Evolutionary conservation across 1,140 invertebrate species (phyloP), one percentile per base, ranked within the genome.

Genomic region (Arion vulgaris): DNA sequence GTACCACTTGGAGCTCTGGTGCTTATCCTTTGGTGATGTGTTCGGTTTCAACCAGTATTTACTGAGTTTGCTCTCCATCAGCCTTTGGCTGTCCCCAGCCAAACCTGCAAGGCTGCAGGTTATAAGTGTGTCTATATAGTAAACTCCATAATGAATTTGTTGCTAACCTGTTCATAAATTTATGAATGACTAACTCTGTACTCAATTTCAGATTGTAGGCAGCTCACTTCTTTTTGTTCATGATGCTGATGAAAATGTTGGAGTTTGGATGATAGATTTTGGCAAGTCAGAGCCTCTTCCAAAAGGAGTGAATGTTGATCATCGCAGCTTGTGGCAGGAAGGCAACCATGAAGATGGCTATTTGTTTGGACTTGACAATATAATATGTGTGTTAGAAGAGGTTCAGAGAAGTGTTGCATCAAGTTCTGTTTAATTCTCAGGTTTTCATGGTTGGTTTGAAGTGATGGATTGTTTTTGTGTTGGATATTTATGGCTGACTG

Each of bases 301-400:
- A 2, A 94, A 95, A 0, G 93, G 95, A 78, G 90, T 96, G 69
- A 93, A 90, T 74, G 96, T 99, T 80, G 94, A 95, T 82, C 98
- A 99, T 91, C 94, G 95, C 77, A 94, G 94, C 17, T 94, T 95
- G 53, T 99, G 98, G 98, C 95, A 95, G 85, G 96, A 98, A 45
- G 98, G 98, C n/a, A 99, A 98, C 92, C 97, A 99, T 89, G 98
- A 99, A 93, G 98, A 99, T 91, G 98, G 98, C 49, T 99, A 99
- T 92, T 93, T 99, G 78, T 96, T 96, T 85, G 98, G 98, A 57
- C 94, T 99, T 23, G 96, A 98, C 89, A 98, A 99, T 94, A 93
- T 99, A 80, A 97, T 99, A 83, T 95, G 96, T 81, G 96, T 98
- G 51, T 81, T 91, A 45, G 80, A 89, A 41, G 87, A 89, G 53